These are phyloP conservation scores for Avahi laniger DNA, from an alignment of 2,797 vertebrate species.

Conservation along the genomic window DNA sequence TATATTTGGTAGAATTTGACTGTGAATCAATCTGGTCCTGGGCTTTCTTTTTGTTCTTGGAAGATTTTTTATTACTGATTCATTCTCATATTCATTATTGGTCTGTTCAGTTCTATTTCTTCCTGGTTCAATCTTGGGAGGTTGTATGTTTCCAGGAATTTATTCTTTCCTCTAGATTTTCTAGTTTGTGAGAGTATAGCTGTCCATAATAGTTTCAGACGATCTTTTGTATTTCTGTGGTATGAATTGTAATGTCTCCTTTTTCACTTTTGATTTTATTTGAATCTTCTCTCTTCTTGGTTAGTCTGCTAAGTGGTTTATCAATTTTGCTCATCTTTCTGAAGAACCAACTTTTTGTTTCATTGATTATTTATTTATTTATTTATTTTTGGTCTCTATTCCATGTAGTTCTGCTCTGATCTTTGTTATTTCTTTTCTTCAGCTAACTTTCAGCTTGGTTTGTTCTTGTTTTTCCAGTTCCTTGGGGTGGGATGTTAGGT, in stretches of 20 bases:
- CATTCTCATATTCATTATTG: neutral
- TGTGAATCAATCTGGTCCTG: neutral
- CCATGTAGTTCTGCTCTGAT: neutral
- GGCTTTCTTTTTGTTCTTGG: neutral
- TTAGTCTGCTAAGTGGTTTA: neutral
- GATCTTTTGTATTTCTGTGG: neutral
- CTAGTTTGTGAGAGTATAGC: neutral
- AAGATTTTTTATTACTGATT: neutral
- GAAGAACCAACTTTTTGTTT: neutral
- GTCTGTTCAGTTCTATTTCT: neutral
- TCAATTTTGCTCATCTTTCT: neutral
- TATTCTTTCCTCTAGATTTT: neutral
- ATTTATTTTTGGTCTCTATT: neutral
- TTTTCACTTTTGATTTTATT: neutral
- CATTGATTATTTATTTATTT: neutral
- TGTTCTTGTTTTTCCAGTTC: neutral
- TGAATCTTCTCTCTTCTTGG: neutral
- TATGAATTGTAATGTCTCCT: neutral
- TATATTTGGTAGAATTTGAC: neutral
- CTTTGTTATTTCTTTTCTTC: neutral
- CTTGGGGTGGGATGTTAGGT: neutral
- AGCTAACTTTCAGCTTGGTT: neutral
- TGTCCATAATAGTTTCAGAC: neutral
- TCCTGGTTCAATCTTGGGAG: neutral
- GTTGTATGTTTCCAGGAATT: neutral